Evolutionary conservation across 2,888 invertebrate genomes (phyloP), one percentile per base, ranked within the genome.

Genomic region (Folsomia candida): DNA sequence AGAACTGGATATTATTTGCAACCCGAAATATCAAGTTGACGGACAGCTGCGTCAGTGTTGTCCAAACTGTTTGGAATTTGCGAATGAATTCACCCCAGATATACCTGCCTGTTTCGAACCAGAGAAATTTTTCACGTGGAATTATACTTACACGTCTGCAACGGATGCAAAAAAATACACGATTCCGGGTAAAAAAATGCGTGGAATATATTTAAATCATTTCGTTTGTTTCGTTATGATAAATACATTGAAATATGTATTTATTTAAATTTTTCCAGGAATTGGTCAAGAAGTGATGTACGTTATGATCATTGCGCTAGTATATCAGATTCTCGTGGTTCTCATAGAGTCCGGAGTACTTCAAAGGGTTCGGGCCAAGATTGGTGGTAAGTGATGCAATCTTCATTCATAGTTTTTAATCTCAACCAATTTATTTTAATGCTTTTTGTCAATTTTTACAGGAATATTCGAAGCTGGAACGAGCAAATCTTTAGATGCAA

Each of bases 201-300:
- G n/a, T n/a, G n/a, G n/a, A n/a, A n/a, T n/a, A n/a, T n/a, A n/a
- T n/a, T n/a, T n/a, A n/a, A n/a, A n/a, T n/a, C n/a, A n/a, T n/a
- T n/a, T n/a, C n/a, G n/a, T n/a, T n/a, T n/a, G n/a, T n/a, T n/a
- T n/a, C n/a, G n/a, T n/a, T n/a, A n/a, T n/a, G n/a, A n/a, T n/a
- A n/a, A n/a, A n/a, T n/a, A n/a, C n/a, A n/a, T n/a, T n/a, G n/a
- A n/a, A n/a, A n/a, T n/a, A n/a, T n/a, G n/a, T n/a, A n/a, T n/a
- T n/a, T n/a, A n/a, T n/a, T n/a, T n/a, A n/a, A n/a, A n/a, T n/a
- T n/a, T n/a, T n/a, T n/a, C n/a, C n/a, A n/a, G 78, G 76, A 67
- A 78, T 78, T 61, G 72, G 73, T n/a, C 75, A 74, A 68, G 76
- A 78, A 66, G 64, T 75, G 25, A 20, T 78, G 25, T 74, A 65